Percentiles rank a stretch among this genome's conserved stretches.
Evolutionary conservation across 2,113 vertebrate species (phyloP).

Genomic region (Saguinus imperator): DNA sequence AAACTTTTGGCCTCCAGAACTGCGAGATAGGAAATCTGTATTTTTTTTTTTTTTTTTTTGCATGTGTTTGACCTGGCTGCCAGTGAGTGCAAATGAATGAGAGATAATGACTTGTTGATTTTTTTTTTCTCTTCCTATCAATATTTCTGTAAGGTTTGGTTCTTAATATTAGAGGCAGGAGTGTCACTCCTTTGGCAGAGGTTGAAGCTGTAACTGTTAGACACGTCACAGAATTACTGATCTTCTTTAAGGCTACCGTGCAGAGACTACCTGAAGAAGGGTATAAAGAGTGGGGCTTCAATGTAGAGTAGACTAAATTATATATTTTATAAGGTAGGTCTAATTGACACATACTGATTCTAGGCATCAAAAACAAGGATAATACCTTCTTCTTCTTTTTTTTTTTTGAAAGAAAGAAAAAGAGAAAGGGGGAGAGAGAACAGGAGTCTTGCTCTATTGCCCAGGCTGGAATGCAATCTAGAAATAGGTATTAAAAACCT

Average conservation of each 20-base stretch:
- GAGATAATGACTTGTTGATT: background rate
- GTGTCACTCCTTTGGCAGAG: background rate
- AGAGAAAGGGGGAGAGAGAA: too few species aligned
- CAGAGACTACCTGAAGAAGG: background rate
- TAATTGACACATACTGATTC: background rate
- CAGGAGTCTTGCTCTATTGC: too few species aligned
- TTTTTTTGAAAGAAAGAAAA: background rate
- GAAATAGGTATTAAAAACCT: too few species aligned
- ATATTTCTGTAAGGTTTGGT: background rate
- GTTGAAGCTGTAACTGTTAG: background rate
- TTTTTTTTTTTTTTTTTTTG: background rate
- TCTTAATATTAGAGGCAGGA: background rate
- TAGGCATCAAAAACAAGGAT: background rate
- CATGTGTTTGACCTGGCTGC: background rate
- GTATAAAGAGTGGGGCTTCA: background rate
- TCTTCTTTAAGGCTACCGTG: background rate
- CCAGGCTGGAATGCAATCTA: too few species aligned
- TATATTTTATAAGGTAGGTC: background rate
- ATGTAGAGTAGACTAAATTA: background rate
- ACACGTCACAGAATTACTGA: background rate
- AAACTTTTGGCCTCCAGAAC: slow-evolving; percentile 3
- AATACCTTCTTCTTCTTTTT: background rate
- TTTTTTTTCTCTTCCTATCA: background rate
- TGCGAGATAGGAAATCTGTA: background rate
- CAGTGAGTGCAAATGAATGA: background rate